Evolutionary conservation across 2,113 vertebrate species (phyloP), one percentile per base, ranked within the genome.

Genomic region (Alouatta palliata): DNA sequence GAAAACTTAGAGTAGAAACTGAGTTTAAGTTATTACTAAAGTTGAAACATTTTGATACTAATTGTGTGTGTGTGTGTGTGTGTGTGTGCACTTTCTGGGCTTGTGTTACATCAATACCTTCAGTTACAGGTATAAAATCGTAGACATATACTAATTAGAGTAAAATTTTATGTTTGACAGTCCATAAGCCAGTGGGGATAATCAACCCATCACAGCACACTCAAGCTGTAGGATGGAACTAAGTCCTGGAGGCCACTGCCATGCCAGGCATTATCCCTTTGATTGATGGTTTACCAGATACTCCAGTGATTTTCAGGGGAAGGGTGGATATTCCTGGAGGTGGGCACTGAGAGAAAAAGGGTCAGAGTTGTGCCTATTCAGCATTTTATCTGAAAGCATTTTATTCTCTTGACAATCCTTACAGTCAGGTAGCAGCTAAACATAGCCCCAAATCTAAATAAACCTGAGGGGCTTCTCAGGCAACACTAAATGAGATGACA

Each of bases 331-430:
- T 37, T 37, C 47, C 7, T 47, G 75, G 37, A 23, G 25, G 9
- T 16, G 3, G 7, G 7, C 2, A 77, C 7, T 54, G 3, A 56
- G 17, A 54, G 1, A 0, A 2, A 45, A 11, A 40, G 3, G 7
- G 3, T 61, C 13, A 40, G 13, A 71, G 6, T 5, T 40, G 23
- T 17, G 1, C 27, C 8, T 85, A 14, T 66, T 45, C 66, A 79
- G 35, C 35, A 80, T 91, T 58, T 79, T 49, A 2, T 68, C 37
- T 49, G 77, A 25, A 86, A 58, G 32, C 58, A 79, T 85, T 56
- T 66, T 85, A 56, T 21, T 21, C 17, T 56, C 10, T 30, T 84
- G 54, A 19, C 12, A 47, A 20, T 32, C 4, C 3, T 30, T 43
- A 27, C 16, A 30, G 37, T 37, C 16, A 54, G 4, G 45, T 76